Evolutionary conservation across 2,113 vertebrate species (phyloP), one percentile per base, ranked within the genome.

Genomic region (Misgurnus anguillicaudatus): DNA sequence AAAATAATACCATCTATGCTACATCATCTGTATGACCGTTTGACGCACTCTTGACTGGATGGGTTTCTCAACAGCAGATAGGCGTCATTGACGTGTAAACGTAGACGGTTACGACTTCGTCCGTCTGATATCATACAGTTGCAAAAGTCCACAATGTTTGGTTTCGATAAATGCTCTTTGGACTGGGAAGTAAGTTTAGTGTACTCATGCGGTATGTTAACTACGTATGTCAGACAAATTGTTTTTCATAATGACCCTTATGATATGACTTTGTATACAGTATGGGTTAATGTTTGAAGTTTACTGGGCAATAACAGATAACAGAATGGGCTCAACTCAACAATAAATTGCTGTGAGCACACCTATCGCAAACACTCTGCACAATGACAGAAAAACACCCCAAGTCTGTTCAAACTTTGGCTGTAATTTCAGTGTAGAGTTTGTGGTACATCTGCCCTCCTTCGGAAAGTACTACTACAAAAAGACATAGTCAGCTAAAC

Each of bases 401-500:
- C 7, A 9, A 39, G 19, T 75, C 41, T 74, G 39, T 61, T 21
- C 60, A 64, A 38, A 75, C 42, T 51, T 9, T 51, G 73, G 45
- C 10, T 51, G 58, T 62, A 48, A 36, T 51, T 75, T 75, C 41
- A 47, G 41, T 61, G 45, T 17, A 42, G 9, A 24, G 13, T 62
- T 75, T 63, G 72, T 47, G 60, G 73, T 53, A 39, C 13, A 51
- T 76, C 61, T 64, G 61, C 48, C 60, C 74, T 76, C 61, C 51
- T 76, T 76, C n/a, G 73, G 61, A 17, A 76, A 76, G 61, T 64
- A 39, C 58, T 53, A 39, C 19, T 10, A 61, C 41, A 74, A 76
- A 76, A 76, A 76, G 31, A 19, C 74, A 76, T 11, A 76, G 74
- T 76, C 74, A 76, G 74, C 74, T 51, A 39, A 76, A 76, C 74